These are phyloP conservation scores for Limnephilus rhombicus DNA, from an alignment of 2,888 invertebrate species.

Conservation along the genomic window DNA sequence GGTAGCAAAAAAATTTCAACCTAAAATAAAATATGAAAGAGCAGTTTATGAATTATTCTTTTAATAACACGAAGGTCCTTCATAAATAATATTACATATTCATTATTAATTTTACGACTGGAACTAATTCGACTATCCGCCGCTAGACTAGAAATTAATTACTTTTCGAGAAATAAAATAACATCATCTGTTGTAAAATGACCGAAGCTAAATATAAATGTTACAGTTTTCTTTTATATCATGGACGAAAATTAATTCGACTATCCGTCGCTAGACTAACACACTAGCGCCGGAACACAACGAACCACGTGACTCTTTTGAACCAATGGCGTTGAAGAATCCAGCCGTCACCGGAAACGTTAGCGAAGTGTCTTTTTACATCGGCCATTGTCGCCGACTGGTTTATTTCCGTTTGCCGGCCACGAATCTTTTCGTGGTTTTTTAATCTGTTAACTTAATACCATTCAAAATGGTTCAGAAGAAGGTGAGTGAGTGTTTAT, in stretches of 20 bases:
- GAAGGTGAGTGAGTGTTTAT: constrained; percentile 73
- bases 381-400: constrained; percentile 78
- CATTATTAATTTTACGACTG: too few species aligned
- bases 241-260: background rate
- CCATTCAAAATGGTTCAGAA: constrained; percentile 78
- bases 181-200: background rate
- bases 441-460: constrained; percentile 75
- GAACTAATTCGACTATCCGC: too few species aligned
- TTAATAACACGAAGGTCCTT: too few species aligned
- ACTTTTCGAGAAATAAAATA: too few species aligned
- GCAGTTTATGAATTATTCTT: too few species aligned
- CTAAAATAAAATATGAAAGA: too few species aligned
- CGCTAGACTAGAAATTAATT: too few species aligned
- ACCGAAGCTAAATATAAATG: background rate
- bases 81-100: too few species aligned
- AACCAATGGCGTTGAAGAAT: constrained; percentile 40
- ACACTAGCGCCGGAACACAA: background rate
- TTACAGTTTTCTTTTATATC: background rate
- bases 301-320: constrained; percentile 24
- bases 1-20: too few species aligned
- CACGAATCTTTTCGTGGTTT: constrained; percentile 77
- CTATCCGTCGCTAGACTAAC: background rate
- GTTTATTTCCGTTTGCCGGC: constrained; percentile 75
- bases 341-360: constrained; percentile 55
- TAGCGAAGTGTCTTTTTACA: constrained; percentile 71